Percentiles rank a stretch among this genome's conserved stretches.
Conservation (phyloP, 2,797 vertebrate species). For the Ctenopoma multispine region DNA sequence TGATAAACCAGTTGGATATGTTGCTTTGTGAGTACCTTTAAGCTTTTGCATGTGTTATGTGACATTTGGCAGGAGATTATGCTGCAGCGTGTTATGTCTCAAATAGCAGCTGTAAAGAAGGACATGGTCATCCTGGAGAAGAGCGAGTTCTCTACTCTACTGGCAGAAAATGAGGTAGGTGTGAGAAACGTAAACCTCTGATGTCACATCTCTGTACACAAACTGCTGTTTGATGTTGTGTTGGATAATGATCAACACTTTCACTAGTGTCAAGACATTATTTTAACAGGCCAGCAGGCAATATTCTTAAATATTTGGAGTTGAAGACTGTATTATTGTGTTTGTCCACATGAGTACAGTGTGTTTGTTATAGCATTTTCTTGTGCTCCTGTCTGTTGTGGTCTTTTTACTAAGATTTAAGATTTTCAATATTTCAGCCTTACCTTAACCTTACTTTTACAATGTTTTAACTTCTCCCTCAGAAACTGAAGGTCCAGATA, state of each 20-base stretch:
- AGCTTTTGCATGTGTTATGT: background rate
- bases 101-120: slow-evolving; percentile 93
- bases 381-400: too few species aligned
- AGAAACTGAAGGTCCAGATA: slow-evolving; percentile 95
- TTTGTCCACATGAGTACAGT: too few species aligned
- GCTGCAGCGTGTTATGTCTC: slow-evolving; percentile 95
- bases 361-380: too few species aligned
- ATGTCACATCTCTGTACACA: background rate
- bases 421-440: too few species aligned
- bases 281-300: too few species aligned
- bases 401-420: too few species aligned
- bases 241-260: too few species aligned
- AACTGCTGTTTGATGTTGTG: background rate
- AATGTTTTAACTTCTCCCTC: slow-evolving; percentile 23
- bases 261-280: too few species aligned
- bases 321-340: too few species aligned
- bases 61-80: slow-evolving; percentile 89
- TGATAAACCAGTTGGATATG: background rate
- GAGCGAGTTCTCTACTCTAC: slow-evolving; percentile 95
- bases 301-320: too few species aligned
- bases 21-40: background rate
- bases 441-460: too few species aligned
- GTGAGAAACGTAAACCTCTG: background rate
- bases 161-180: slow-evolving; percentile 94
- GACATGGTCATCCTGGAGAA: slow-evolving; percentile 99